Conservation (phyloP, 1,140 invertebrate species). For the Orussus abietinus region DNA sequence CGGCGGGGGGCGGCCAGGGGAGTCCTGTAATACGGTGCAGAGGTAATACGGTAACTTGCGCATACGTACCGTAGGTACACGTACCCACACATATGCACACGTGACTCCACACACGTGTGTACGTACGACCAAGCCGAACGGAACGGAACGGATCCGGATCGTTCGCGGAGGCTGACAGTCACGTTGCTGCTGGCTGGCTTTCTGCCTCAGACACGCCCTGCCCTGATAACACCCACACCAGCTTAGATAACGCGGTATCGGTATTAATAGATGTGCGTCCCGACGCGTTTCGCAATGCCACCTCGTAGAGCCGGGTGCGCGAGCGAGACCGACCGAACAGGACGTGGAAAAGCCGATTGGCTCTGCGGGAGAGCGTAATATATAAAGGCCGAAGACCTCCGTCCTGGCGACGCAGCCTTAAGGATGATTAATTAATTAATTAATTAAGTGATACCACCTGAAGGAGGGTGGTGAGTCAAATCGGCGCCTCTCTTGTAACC, state of each 20-base stretch:
- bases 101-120: not conserved
- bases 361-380: not conserved
- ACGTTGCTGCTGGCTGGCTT: conserved; percentile 38
- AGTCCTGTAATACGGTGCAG: conserved; percentile 1
- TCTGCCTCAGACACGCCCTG: conserved; percentile 44
- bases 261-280: conserved; percentile 48
- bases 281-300: conserved; percentile 41
- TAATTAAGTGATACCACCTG: too few species aligned
- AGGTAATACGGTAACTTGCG: not conserved
- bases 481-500: too few species aligned
- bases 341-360: conserved; percentile 12
- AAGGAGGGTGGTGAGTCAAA: too few species aligned
- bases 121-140: conserved; percentile 13
- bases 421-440: too few species aligned
- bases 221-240: conserved; percentile 51
- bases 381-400: too few species aligned
- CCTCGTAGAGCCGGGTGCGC: conserved; percentile 4
- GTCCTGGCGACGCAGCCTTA: too few species aligned
- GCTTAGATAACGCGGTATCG: conserved; percentile 35
- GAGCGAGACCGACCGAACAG: conserved; percentile 10
- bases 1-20: not conserved
- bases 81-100: not conserved
- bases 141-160: conserved; percentile 27
- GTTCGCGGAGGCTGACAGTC: conserved; percentile 37
- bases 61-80: not conserved